Conservation (phyloP, 2,113 vertebrate genomes). For the Cyprinodon tularosa region DNA sequence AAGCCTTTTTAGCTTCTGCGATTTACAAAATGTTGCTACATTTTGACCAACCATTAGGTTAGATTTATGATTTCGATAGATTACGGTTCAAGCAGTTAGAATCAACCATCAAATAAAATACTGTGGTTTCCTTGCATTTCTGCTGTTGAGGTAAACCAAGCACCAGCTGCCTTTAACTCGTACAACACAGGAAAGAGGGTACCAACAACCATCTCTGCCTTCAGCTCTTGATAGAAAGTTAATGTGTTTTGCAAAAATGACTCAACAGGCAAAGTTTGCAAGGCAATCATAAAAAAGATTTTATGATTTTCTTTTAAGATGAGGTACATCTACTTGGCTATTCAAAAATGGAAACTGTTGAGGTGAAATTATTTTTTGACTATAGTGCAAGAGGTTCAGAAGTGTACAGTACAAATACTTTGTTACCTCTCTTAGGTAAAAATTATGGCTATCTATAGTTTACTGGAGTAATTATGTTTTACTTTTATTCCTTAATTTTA, state of each 20-base stretch:
- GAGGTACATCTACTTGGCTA: not conserved
- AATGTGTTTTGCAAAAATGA: not conserved
- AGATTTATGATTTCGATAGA: not conserved
- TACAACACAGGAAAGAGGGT: not conserved
- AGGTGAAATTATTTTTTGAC: too few relatives aligned
- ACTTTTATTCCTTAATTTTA: too few relatives aligned
- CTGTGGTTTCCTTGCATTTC: not conserved
- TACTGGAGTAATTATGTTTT: too few relatives aligned
- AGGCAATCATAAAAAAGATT: not conserved
- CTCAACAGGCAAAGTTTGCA: not conserved
- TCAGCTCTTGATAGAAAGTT: not conserved
- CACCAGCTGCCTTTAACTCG: not conserved
- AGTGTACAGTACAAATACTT: too few relatives aligned
- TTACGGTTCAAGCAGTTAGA: not conserved
- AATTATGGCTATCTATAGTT: too few relatives aligned
- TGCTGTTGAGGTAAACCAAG: not conserved
- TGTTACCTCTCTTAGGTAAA: too few relatives aligned
- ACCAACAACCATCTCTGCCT: not conserved
- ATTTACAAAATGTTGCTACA: not conserved
- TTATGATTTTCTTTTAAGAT: not conserved
- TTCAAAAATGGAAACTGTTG: too few relatives aligned
- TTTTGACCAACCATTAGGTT: not conserved
- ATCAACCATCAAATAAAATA: not conserved
- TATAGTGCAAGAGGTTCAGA: too few relatives aligned
- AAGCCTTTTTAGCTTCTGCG: not conserved